Conservation (phyloP, 1,140 invertebrate species). For the Bilobella aurantiaca region DNA sequence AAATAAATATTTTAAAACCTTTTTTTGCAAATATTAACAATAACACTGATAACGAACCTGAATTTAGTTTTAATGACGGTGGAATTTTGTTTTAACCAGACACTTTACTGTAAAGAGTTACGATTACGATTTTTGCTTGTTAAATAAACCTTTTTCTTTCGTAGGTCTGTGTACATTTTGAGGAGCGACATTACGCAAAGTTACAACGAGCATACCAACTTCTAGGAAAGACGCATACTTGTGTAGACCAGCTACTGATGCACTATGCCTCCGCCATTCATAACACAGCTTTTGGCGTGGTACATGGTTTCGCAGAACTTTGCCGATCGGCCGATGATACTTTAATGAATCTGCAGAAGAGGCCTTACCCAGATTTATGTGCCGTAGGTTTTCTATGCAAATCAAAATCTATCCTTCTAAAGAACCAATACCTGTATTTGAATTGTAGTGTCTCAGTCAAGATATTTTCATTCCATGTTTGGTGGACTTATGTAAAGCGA, state of each 20-base stretch:
- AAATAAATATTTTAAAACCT: too few relatives aligned
- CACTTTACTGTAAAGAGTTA: too few relatives aligned
- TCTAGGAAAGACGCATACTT: conserved; percentile 73
- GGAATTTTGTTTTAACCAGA: too few relatives aligned
- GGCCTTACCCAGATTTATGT: conserved; percentile 69
- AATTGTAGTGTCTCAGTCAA: conserved; percentile 52
- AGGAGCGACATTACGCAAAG: conserved; percentile 59
- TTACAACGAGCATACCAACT: conserved; percentile 74
- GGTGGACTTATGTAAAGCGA: conserved; percentile 64
- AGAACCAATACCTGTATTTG: conserved; percentile 16
- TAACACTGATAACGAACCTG: too few relatives aligned
- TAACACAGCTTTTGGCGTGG: conserved; percentile 66
- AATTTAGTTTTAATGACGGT: too few relatives aligned
- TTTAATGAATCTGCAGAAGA: conserved; percentile 48
- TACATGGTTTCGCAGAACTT: conserved; percentile 59
- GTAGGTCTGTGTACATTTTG: conserved; percentile 59
- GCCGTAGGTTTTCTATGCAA: conserved; percentile 41
- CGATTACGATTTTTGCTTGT: too few relatives aligned
- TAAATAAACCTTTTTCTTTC: conserved; percentile 34
- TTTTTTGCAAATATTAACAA: too few relatives aligned
- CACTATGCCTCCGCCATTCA: conserved; percentile 90
- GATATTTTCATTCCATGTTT: conserved; percentile 72
- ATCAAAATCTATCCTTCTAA: background rate
- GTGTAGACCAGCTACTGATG: conserved; percentile 89
- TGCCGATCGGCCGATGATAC: conserved; percentile 45